phyloP scores from a whole-genome alignment of 2,113 vertebrate species.

The Tichodroma muraria region DNA sequence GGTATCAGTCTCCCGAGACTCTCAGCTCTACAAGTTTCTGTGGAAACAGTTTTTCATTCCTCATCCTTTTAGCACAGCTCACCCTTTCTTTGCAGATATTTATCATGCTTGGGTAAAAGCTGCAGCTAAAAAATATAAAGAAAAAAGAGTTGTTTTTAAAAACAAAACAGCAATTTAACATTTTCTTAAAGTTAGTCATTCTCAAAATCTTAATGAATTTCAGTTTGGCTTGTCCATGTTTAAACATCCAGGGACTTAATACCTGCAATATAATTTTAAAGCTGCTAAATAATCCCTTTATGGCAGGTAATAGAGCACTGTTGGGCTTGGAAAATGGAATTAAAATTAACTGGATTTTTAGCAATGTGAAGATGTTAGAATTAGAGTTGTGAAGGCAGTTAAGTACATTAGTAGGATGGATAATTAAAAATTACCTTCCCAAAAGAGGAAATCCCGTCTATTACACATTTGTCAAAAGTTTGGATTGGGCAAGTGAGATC shows the following conservation, averaged over 20 bases:
- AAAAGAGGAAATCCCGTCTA: constrained; percentile 16
- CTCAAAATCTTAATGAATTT: constrained; percentile 21
- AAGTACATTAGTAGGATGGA: constrained; percentile 51
- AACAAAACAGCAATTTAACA: not conserved
- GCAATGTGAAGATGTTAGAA: constrained; percentile 24
- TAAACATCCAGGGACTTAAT: constrained; percentile 41
- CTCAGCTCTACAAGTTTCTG: not conserved
- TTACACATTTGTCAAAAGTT: not conserved
- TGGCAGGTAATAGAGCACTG: constrained; percentile 54
- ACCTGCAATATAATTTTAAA: constrained; percentile 57
- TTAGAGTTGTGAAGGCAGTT: constrained; percentile 39
- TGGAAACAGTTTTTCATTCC: not conserved
- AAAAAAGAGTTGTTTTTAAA: not conserved
- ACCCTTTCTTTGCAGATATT: not conserved
- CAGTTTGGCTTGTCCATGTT: constrained; percentile 13
- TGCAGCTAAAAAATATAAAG: not conserved
- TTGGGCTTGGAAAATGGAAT: constrained; percentile 47
- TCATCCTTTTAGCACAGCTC: not conserved
- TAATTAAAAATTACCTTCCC: constrained; percentile 58
- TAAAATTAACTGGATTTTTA: constrained; percentile 63
- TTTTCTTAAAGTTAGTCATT: not conserved
- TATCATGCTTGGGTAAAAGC: not conserved
- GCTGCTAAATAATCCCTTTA: constrained; percentile 63
- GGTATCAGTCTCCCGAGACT: not conserved
- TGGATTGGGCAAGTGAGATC: not conserved